Base-by-base conservation (phyloP, 2,113 vertebrate genomes). In the Cyprinodon tularosa region DNA sequence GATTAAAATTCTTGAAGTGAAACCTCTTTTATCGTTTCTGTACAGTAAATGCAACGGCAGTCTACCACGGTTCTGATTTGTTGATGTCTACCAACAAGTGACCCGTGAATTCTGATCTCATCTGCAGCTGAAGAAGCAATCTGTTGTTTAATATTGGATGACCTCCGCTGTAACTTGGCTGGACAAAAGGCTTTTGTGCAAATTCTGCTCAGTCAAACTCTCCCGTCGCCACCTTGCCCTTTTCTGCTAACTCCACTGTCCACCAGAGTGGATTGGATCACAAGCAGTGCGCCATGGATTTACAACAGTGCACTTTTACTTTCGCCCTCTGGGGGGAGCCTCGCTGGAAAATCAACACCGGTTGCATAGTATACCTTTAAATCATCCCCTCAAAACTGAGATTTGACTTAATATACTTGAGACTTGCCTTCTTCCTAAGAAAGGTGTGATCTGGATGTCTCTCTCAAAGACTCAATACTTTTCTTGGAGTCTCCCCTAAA, bases 71-170 rank as follows among this genome's bases (percentile, higher is more conserved):
- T n/a, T 66, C n/a, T n/a, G 20, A 29, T 42, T 2, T 66, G 64
- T 7, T 22, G n/a, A 4, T 45, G 40, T 10, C 42, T 22, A 39
- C 66, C 13, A 40, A 62, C 29, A 66, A 57, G 50, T 57, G 50
- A 57, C 17, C 50, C 20, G 50, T 57, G n/a, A 44, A 13, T 40
- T 39, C 38, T 4, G 22, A 70, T 44, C 42, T 61, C 12, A 17
- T 76, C 72, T 71, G 45, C 71, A 65, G 50, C 48, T 61, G 73
- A 74, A 74, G 70, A 64, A 73, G 45, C 62, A 72, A 78, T 75
- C 71, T 72, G 76, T 45, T 81, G 47, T 78, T 93, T 78, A 90
- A 93, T 91, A 89, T 89, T 93, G 82, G 71, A 93, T 84, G 81
- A 86, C 66, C 37, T 0, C 67, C 67, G 78, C 20, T 10, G 44